Evolutionary conservation across 2,113 vertebrate species (phyloP).

Genomic region (Zosterops hypoxanthus): DNA sequence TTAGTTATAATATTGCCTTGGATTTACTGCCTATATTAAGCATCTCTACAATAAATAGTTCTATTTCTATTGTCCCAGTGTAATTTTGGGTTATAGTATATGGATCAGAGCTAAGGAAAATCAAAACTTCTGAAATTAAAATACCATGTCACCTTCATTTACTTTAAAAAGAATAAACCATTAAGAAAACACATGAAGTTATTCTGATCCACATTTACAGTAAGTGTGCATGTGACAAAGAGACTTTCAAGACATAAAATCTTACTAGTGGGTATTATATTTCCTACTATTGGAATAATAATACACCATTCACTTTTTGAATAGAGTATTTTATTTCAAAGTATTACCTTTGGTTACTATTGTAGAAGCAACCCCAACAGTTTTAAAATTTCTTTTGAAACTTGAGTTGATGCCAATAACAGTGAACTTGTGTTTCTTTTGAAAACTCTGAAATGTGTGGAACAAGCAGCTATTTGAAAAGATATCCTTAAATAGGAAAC

Average conservation of each 20-base stretch:
- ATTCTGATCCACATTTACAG: not conserved
- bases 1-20: not conserved
- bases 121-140: not conserved
- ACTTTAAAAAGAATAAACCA: not conserved
- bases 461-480: not conserved
- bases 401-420: not conserved
- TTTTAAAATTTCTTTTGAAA: slow-evolving; percentile 25
- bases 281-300: not conserved
- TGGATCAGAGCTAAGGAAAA: not conserved
- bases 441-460: not conserved
- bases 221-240: not conserved
- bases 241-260: not conserved
- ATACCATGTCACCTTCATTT: not conserved
- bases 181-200: not conserved
- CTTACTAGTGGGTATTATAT: not conserved
- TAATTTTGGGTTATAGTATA: not conserved
- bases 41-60: not conserved
- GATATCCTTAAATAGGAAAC: not conserved
- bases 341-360: not conserved
- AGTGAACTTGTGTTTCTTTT: not conserved
- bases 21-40: not conserved
- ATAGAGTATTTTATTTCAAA: not conserved
- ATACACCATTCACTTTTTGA: not conserved
- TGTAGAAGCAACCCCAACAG: not conserved
- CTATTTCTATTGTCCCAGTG: not conserved